A percentile compares a stretch with the other conserved stretches of the same genome.
phyloP scores from a whole-genome alignment of 2,797 vertebrate species.

The Onychomys arenicola region DNA sequence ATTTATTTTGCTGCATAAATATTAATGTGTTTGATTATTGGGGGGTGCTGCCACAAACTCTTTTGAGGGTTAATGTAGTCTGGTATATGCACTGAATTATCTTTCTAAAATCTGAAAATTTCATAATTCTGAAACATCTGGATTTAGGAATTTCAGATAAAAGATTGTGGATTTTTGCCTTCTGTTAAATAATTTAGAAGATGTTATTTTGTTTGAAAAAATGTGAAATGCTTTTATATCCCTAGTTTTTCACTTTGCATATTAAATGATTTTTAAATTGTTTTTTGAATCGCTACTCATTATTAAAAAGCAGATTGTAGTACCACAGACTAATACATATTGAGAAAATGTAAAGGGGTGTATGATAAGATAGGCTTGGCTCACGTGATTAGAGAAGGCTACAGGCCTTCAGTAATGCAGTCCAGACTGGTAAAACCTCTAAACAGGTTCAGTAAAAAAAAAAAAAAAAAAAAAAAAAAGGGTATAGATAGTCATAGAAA shows the following conservation, averaged over 20 bases:
- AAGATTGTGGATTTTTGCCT: constrained; percentile 61
- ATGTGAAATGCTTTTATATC: constrained; percentile 83
- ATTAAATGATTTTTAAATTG: constrained; percentile 83
- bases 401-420: too few species aligned
- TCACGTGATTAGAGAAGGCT: too few species aligned
- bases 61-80: constrained; percentile 25
- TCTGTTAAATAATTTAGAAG: constrained; percentile 74
- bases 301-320: too few species aligned
- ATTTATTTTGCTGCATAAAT: constrained; percentile 65
- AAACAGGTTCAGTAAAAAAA: too few species aligned
- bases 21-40: constrained; percentile 57
- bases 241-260: constrained; percentile 80
- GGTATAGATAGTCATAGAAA: too few species aligned
- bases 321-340: too few species aligned
- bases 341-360: too few species aligned
- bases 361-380: too few species aligned
- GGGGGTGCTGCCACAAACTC: constrained; percentile 35
- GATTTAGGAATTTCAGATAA: constrained; percentile 63
- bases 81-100: constrained; percentile 62
- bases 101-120: constrained; percentile 71
- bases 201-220: constrained; percentile 63
- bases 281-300: too few species aligned
- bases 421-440: too few species aligned
- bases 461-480: too few species aligned
- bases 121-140: constrained; percentile 65